A percentile compares a stretch with the other conserved stretches of the same genome.
phyloP scores from a whole-genome alignment of 2,888 invertebrate species.

The Phyto melanocephala region DNA sequence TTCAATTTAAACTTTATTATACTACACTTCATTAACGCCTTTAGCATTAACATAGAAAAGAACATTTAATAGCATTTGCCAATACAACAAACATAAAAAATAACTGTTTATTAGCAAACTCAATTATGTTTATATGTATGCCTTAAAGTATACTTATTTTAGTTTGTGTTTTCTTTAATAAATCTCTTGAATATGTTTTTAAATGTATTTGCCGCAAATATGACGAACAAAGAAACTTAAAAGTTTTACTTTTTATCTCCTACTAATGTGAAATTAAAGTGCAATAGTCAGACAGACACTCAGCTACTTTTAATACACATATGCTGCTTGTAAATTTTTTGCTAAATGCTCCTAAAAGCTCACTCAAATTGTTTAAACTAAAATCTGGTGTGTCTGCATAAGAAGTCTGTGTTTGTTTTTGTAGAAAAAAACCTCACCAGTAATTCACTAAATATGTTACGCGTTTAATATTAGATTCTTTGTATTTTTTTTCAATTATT shows the following conservation, averaged over 20 bases:
- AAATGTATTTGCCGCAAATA: background rate
- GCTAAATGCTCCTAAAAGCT: background rate
- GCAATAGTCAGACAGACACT: background rate
- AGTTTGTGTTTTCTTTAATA: conserved; percentile 3
- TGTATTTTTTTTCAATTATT: conserved; percentile 1
- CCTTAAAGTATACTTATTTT: conserved; percentile 30
- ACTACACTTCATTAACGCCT: conserved; percentile 39
- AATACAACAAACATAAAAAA: too few species aligned
- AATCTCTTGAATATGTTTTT: background rate
- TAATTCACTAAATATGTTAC: conserved; percentile 56
- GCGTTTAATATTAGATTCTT: conserved; percentile 36
- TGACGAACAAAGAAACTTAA: background rate
- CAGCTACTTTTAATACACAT: background rate
- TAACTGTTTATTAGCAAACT: background rate
- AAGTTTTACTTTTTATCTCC: background rate
- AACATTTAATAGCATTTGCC: conserved; percentile 16
- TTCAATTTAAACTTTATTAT: background rate
- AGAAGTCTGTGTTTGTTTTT: too few species aligned
- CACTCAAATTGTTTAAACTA: too few species aligned
- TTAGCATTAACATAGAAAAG: conserved; percentile 37
- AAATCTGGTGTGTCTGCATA: too few species aligned
- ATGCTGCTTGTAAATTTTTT: background rate
- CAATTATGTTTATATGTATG: too few species aligned
- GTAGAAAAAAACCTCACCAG: background rate
- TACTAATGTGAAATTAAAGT: conserved; percentile 50